Evolutionary conservation across 1,140 invertebrate species (phyloP).

Genomic region (Archegozetes longisetosus): DNA sequence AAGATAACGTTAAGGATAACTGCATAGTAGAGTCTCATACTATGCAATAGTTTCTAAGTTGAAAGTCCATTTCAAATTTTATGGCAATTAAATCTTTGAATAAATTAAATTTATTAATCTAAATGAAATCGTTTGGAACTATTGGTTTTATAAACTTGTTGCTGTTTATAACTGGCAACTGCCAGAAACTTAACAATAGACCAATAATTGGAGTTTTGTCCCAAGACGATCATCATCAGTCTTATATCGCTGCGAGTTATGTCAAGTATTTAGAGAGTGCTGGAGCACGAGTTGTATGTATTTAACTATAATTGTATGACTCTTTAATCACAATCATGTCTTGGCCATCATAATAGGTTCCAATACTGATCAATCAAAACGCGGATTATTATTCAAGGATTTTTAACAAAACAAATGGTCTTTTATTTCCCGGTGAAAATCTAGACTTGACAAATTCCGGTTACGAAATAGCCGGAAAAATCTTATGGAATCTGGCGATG

Average conservation of each 20-base stretch:
- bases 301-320: neutral
- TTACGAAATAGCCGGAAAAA: constrained; percentile 51
- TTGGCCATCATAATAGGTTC: neutral
- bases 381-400: constrained; percentile 30
- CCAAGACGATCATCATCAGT: neutral
- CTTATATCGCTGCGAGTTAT: constrained; percentile 58
- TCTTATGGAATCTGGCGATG: constrained; percentile 41
- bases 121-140: no score
- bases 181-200: neutral
- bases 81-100: no score
- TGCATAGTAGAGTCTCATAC: no score
- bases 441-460: constrained; percentile 32
- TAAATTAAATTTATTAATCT: no score
- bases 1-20: no score
- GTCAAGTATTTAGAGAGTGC: constrained; percentile 66
- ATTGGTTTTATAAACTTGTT: no score
- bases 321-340: no score
- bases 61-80: no score
- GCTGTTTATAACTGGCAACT: no score
- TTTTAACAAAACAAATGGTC: constrained; percentile 33
- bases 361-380: constrained; percentile 25
- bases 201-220: constrained; percentile 4
- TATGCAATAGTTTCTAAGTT: no score
- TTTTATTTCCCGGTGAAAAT: constrained; percentile 56
- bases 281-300: constrained; percentile 52